Evolutionary conservation across 2,888 invertebrate genomes (phyloP).

Genomic region (Corythucha ciliata): DNA sequence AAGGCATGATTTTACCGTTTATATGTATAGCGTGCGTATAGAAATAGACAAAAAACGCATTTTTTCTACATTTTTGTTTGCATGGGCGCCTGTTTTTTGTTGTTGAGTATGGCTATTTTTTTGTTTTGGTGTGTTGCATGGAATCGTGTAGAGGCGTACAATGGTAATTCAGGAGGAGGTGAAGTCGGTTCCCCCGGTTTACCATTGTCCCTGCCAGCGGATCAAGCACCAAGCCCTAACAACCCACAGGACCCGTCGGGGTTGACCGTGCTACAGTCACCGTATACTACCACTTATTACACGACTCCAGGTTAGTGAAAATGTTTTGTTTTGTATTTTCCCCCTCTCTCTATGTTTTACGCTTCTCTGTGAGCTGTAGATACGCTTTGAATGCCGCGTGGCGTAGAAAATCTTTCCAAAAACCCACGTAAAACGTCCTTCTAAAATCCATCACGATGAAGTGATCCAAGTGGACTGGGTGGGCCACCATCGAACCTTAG

Average conservation of each 20-base stretch:
- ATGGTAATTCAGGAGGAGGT: constrained; percentile 41
- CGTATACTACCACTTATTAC: constrained; percentile 37
- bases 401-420: too few relatives aligned
- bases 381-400: too few relatives aligned
- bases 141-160: constrained; percentile 24
- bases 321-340: too few relatives aligned
- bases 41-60: neutral
- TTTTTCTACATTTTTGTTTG: neutral
- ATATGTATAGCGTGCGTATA: neutral
- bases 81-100: constrained; percentile 9
- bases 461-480: too few relatives aligned
- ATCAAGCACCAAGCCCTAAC: constrained; percentile 36
- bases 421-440: too few relatives aligned
- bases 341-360: too few relatives aligned
- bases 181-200: constrained; percentile 46
- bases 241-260: constrained; percentile 41
- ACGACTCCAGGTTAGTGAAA: constrained; percentile 36
- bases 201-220: constrained; percentile 43
- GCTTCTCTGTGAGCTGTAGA: too few relatives aligned
- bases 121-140: constrained; percentile 17
- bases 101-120: constrained; percentile 10
- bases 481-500: too few relatives aligned
- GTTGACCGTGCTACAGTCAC: constrained; percentile 46
- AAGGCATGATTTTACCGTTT: too few relatives aligned
- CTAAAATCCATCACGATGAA: too few relatives aligned